Evolutionary conservation across 2,797 vertebrate species (phyloP), one percentile per base, ranked within the genome.

Genomic region (Philypnodon macrostomus): DNA sequence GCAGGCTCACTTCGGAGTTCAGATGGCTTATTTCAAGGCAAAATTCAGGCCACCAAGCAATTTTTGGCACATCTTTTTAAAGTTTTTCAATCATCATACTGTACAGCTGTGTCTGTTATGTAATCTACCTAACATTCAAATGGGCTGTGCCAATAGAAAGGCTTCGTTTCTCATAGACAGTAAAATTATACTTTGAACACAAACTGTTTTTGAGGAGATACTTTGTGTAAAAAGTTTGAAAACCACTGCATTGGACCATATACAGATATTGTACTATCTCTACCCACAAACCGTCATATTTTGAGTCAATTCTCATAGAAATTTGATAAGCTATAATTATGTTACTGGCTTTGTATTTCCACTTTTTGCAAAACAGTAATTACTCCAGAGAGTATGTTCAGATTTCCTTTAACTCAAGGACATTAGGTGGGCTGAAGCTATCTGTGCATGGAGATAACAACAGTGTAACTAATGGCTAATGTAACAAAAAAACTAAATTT

Each of bases 321-420:
- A 47, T 50, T 14, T 44, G 46, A 73, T 52, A 36, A n/a, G 44
- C 51, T 45, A 5, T 29, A 51, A 66, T 66, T 63, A 50, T 21
- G 21, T 16, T 21, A 21, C 19, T 19, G 26, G 45, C 36, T 3
- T 17, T 2, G 0, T 4, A 23, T 46, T 48, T 47, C 18, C 5
- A 6, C 8, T 41, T 68, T 30, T 33, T 34, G 27, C 42, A 65
- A 71, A 74, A 56, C 47, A 38, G 19, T 55, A 56, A 73, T 67
- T 45, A 53, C 0, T 4, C 2, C 58, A 10, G 26, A 5, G 18
- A 47, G 42, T 27, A 30, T 1, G 0, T 60, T 50, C 47, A 68
- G 21, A 23, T n/a, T n/a, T n/a, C 21, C 39, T 44, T 45, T 1
- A 0, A 16, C 24, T 14, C 0, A 16, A 31, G 53, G 14, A 47